Evolutionary conservation across 64 coral and sea anemone species (phyloP), one percentile per base, ranked within the genome.

Genomic region (Stichodactyla helianthus): DNA sequence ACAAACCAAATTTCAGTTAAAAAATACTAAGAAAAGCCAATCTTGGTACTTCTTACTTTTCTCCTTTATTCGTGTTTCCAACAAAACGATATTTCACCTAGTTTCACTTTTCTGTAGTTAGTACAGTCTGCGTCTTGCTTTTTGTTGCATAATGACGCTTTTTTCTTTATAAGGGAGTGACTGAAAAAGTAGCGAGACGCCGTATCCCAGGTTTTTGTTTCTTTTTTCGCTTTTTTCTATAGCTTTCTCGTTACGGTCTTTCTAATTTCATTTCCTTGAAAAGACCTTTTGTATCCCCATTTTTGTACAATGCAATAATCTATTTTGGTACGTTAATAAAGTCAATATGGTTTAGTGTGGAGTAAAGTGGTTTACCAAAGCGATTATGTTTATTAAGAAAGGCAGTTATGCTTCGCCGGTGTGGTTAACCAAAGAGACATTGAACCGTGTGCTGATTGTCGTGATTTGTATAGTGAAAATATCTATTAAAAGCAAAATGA

Each of bases 251-350:
- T 74, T 31, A 74, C 22, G 25, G 26, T 74, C 68, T 74, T 74
- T 74, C 68, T 28, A 74, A 26, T 74, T 74, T 74, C 68, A 23
- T 74, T 3, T 74, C 31, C 18, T 4, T 65, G 11, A 31, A 74
- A 12, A 58, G 1, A 58, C 55, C 9, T 6, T 6, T 58, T 58
- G 55, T 58, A 58, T 44, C 35, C 35, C 35, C 35, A 44, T 23
- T 74, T 23, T 74, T 74, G 68, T 74, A 74, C 68, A 74, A 13
- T 74, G 31, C 68, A 74, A 13, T 26, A 31, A 74, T 74, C 68
- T 74, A 74, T 74, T 74, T 74, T 12, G 25, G 68, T 74, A 74
- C 68, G 27, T 74, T 74, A 1, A 27, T 74, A 74, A 74, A 31
- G 27, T 74, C 68, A 74, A 23, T 74, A 27, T 74, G 68, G 68